These are phyloP conservation scores for Phalanger gymnotis DNA, from an alignment of 2,797 vertebrate genomes.

Conservation along the genomic window DNA sequence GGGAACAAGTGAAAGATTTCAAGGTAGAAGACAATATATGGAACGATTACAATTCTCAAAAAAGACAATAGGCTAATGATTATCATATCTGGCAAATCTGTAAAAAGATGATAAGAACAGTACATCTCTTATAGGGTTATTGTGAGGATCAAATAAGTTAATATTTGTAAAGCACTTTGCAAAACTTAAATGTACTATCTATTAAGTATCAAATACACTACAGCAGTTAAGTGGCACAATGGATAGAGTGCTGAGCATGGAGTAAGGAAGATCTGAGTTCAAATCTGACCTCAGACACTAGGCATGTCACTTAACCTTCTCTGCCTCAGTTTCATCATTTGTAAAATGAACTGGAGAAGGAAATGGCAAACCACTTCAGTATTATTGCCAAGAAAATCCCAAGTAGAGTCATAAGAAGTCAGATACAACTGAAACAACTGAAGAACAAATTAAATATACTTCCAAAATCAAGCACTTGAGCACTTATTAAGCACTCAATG, in stretches of 20 bases:
- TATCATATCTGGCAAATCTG: background rate
- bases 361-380: background rate
- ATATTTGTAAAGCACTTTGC: background rate
- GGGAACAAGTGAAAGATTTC: background rate
- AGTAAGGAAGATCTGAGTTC: background rate
- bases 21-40: background rate
- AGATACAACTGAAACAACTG: too few relatives aligned
- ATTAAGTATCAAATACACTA: background rate
- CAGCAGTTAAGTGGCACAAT: background rate
- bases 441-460: background rate
- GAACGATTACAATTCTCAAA: background rate
- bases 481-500: background rate
- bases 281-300: too few relatives aligned
- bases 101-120: background rate
- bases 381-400: background rate
- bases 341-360: background rate
- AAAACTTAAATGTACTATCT: background rate
- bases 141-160: background rate
- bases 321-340: background rate
- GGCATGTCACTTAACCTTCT: background rate
- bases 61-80: background rate
- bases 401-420: background rate
- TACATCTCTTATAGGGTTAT: background rate
- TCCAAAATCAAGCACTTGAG: background rate
- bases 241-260: background rate